These are phyloP conservation scores for Torymus tubicola DNA, from an alignment of 2,888 invertebrate genomes.

Conservation along the genomic window DNA sequence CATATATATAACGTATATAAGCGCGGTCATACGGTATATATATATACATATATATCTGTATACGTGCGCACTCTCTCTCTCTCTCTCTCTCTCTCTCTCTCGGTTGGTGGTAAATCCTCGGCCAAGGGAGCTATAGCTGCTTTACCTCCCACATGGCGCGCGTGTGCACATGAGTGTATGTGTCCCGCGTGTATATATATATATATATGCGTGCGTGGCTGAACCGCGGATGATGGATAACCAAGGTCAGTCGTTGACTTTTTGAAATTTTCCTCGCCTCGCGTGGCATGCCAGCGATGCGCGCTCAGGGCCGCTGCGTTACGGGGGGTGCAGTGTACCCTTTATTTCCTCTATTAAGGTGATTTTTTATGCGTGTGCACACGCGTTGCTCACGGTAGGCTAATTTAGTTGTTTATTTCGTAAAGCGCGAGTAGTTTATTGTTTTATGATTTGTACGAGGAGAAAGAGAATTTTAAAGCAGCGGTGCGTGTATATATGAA, in stretches of 20 bases:
- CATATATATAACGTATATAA: too few species aligned
- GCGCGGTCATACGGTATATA: slow-evolving; percentile 39
- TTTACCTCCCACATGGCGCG: slow-evolving; percentile 64
- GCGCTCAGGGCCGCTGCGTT: background rate
- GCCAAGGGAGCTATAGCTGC: slow-evolving; percentile 54
- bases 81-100: slow-evolving; percentile 30
- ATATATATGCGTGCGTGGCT: too few species aligned
- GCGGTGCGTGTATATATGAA: too few species aligned
- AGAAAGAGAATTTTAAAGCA: too few species aligned
- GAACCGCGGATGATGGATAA: slow-evolving; percentile 62
- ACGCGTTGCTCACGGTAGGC: background rate
- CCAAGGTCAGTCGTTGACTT: slow-evolving; percentile 58
- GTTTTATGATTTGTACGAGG: too few species aligned
- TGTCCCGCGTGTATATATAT: background rate
- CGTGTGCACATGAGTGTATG: slow-evolving; percentile 18
- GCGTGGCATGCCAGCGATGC: background rate
- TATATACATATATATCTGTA: slow-evolving; percentile 52
- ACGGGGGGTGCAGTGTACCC: background rate
- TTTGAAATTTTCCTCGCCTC: slow-evolving; percentile 19
- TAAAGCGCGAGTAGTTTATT: too few species aligned
- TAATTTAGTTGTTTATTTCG: too few species aligned
- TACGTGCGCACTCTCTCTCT: slow-evolving; percentile 51
- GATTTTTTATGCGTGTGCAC: background rate
- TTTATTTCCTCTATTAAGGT: background rate
- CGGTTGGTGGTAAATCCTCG: slow-evolving; percentile 64